Evolutionary conservation across 2,113 vertebrate genomes (phyloP).

Genomic region (Lepidothrix coronata): DNA sequence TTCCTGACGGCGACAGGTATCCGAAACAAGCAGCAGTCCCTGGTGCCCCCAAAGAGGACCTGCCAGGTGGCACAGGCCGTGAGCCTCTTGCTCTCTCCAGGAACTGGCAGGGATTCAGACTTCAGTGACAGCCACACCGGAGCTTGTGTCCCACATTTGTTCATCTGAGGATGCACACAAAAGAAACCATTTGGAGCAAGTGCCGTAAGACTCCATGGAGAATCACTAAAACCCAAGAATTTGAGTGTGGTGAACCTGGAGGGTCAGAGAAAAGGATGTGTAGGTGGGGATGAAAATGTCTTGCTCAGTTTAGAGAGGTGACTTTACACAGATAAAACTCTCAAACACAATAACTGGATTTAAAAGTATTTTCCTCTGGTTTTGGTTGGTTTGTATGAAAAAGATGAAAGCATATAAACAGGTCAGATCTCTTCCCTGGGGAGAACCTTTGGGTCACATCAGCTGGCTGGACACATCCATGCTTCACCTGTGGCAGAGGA

Average conservation of each 20-base stretch:
- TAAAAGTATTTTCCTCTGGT: background rate
- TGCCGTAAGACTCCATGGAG: rapidly evolving
- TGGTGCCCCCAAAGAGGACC: constrained; percentile 67
- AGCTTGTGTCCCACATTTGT: constrained; percentile 84
- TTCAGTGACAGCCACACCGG: constrained; percentile 80
- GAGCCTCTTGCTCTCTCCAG: constrained; percentile 59
- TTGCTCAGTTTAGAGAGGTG: background rate
- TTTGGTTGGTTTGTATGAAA: background rate
- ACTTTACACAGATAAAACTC: background rate
- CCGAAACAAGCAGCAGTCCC: constrained; percentile 78
- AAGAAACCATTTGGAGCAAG: background rate
- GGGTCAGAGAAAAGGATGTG: background rate
- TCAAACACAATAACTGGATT: background rate
- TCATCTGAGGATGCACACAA: constrained; percentile 73
- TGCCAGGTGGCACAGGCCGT: constrained; percentile 77
- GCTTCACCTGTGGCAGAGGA: background rate
- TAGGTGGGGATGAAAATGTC: background rate
- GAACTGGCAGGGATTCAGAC: constrained; percentile 61
- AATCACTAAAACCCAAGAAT: background rate
- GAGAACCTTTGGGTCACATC: background rate
- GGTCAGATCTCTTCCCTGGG: background rate
- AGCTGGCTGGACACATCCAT: background rate
- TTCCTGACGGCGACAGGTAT: constrained; percentile 72
- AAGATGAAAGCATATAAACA: background rate
- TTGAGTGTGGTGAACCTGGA: background rate